Conservation (phyloP, 1,140 invertebrate species). For the Atta cephalotes region DNA sequence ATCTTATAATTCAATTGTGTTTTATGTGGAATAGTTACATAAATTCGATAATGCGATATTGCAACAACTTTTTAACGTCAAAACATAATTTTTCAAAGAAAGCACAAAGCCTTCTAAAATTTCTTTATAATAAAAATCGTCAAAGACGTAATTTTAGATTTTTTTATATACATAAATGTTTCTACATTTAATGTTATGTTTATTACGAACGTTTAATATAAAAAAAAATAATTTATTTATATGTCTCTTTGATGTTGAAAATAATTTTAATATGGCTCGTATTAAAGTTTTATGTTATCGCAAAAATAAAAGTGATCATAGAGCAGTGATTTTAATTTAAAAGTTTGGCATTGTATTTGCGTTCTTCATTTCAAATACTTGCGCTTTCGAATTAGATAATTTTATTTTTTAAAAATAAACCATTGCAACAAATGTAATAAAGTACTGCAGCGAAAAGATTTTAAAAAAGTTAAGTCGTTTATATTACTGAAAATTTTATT, state of each 20-base stretch:
- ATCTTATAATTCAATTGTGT: constrained; percentile 17
- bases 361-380: neutral
- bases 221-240: neutral
- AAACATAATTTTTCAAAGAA: neutral
- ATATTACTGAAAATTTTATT: too few relatives aligned
- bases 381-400: neutral
- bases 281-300: neutral
- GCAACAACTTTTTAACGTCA: neutral
- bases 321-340: neutral
- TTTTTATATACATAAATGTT: neutral
- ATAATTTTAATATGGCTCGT: neutral
- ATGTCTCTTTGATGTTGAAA: constrained; percentile 1
- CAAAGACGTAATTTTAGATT: neutral
- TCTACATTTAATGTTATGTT: too few relatives aligned
- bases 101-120: neutral
- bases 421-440: too few relatives aligned
- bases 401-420: neutral
- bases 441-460: too few relatives aligned
- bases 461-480: too few relatives aligned
- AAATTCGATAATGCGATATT: neutral
- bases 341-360: neutral
- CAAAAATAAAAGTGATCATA: neutral
- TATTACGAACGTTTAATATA: neutral
- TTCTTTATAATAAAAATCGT: neutral
- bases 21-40: neutral